Evolutionary conservation across 2,113 vertebrate species (phyloP).

Genomic region (Myiopsitta monachus): DNA sequence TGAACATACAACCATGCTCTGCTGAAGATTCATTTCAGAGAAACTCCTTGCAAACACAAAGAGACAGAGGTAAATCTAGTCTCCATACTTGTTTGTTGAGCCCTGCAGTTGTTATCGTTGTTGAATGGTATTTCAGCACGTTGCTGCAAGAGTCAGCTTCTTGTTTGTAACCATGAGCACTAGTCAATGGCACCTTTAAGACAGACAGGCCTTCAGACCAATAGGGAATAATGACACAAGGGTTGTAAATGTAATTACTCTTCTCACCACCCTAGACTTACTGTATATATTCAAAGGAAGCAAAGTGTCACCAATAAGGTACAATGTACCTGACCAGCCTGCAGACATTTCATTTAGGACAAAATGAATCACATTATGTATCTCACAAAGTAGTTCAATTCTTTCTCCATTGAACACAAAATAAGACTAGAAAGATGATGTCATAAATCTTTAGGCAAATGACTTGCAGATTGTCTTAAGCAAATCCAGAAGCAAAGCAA

Average conservation of each 20-base stretch:
- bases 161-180: neutral
- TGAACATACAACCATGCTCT: neutral
- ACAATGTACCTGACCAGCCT: neutral
- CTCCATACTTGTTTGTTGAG: rapidly evolving
- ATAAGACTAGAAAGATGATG: neutral
- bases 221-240: neutral
- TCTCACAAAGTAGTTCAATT: neutral
- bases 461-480: neutral
- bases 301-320: neutral
- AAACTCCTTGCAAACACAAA: neutral
- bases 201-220: neutral
- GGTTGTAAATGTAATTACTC: neutral
- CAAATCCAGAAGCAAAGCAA: neutral
- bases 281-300: neutral
- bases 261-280: neutral
- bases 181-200: neutral
- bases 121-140: neutral
- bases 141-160: neutral
- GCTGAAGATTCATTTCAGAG: neutral
- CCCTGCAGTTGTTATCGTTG: neutral
- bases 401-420: neutral
- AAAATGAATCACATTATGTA: neutral
- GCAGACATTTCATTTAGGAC: neutral
- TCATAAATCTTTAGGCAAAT: neutral
- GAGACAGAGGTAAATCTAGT: neutral